Percentiles rank a stretch among this genome's conserved stretches.
Conservation (phyloP, 2,113 vertebrate species). For the Cercopithecus mona region DNA sequence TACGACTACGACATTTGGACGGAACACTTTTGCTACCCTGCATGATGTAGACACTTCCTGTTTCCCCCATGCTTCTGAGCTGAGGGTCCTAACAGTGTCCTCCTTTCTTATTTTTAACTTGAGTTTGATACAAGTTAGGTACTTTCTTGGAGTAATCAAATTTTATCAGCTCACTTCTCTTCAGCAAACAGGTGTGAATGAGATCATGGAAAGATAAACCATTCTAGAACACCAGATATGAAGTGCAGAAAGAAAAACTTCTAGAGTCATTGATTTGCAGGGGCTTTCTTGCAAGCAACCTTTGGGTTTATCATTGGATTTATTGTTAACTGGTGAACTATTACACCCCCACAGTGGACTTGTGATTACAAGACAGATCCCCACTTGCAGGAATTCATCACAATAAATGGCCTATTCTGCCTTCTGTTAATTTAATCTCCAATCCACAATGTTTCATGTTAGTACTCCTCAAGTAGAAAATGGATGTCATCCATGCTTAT, state of each 20-base stretch:
- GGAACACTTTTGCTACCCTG: background rate
- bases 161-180: background rate
- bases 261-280: background rate
- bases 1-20: too few species aligned
- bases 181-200: background rate
- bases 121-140: background rate
- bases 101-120: background rate
- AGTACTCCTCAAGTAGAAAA: background rate
- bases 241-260: background rate
- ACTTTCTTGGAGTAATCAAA: background rate
- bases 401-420: slow-evolving; percentile 20
- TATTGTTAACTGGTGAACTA: background rate
- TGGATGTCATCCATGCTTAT: slow-evolving; percentile 40
- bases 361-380: background rate
- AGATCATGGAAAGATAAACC: background rate
- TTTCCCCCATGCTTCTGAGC: background rate
- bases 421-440: slow-evolving; percentile 49
- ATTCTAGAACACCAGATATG: background rate
- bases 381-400: slow-evolving; percentile 48
- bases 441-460: background rate
- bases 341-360: background rate
- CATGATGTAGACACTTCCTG: background rate
- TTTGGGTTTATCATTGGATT: background rate
- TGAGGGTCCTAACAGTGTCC: background rate
- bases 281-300: background rate